These are phyloP conservation scores for Phalanger gymnotis DNA, from an alignment of 2,797 vertebrate genomes.

Conservation along the genomic window DNA sequence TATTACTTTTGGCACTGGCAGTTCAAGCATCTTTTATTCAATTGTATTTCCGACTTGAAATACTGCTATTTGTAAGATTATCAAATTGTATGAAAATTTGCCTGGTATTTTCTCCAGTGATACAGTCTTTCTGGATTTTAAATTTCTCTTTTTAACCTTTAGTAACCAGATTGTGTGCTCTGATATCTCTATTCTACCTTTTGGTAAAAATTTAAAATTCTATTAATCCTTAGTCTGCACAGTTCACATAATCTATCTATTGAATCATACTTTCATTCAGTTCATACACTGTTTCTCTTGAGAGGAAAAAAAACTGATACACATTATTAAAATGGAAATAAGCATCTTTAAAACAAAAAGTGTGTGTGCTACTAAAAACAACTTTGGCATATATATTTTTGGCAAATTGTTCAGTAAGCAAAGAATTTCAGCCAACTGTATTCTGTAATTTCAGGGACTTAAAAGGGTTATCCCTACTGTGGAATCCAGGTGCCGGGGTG, in stretches of 20 bases:
- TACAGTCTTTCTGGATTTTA: not conserved
- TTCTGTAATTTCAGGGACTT: not conserved
- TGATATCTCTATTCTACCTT: constrained; percentile 31
- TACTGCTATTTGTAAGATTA: constrained; percentile 28
- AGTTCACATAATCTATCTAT: not conserved
- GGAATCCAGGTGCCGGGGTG: not conserved
- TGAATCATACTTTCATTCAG: not conserved
- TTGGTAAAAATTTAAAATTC: constrained; percentile 23
- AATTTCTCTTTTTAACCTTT: constrained; percentile 13
- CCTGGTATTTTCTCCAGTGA: not conserved
- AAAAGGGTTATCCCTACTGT: not conserved
- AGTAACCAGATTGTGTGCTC: constrained; percentile 8
- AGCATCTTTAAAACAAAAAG: not conserved
- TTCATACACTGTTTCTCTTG: not conserved
- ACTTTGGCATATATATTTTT: not conserved
- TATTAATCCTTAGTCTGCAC: not conserved
- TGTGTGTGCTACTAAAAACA: not conserved
- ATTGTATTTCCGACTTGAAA: constrained; percentile 38
- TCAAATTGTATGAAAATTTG: constrained; percentile 2
- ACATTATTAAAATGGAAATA: not conserved
- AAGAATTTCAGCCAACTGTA: not conserved
- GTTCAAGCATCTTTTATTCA: constrained; percentile 9
- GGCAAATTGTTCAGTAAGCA: not conserved
- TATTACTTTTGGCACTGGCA: not conserved
- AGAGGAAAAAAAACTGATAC: not conserved